A percentile compares a stretch with the other conserved stretches of the same genome.
phyloP scores from a whole-genome alignment of 2,797 vertebrate genomes.

The Ptychobarbus kaznakovi region DNA sequence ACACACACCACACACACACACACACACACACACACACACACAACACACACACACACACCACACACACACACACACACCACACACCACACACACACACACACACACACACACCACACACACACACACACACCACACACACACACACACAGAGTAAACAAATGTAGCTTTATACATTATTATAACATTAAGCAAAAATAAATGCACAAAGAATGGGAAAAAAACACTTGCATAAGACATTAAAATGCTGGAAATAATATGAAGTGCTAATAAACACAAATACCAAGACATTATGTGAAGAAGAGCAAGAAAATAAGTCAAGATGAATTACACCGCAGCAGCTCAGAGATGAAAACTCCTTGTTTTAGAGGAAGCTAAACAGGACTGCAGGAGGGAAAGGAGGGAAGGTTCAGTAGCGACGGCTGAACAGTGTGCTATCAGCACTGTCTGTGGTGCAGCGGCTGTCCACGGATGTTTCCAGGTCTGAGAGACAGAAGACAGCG shows the following conservation, averaged over 20 bases:
- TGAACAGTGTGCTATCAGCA: slow-evolving; percentile 78
- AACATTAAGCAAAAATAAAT: background rate
- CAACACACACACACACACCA: slow-evolving; percentile 7
- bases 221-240: slow-evolving; percentile 11
- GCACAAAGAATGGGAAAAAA: background rate
- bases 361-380: slow-evolving; percentile 18
- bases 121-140: background rate
- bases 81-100: slow-evolving; percentile 23
- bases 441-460: slow-evolving; percentile 85
- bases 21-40: too few species aligned
- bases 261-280: background rate
- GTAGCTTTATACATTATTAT: background rate
- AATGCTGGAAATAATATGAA: background rate
- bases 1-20: background rate
- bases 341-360: slow-evolving; percentile 14
- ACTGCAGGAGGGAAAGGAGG: slow-evolving; percentile 54
- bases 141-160: slow-evolving; percentile 22
- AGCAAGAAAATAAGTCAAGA: background rate
- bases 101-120: slow-evolving; percentile 27
- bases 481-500: slow-evolving; percentile 68
- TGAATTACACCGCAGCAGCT: background rate
- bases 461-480: slow-evolving; percentile 85
- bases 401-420: slow-evolving; percentile 74
- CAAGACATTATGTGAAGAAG: background rate
- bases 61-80: slow-evolving; percentile 40